A percentile compares a stretch with the other conserved stretches of the same genome.
Conservation (phyloP, 2,888 invertebrate species). For the Xanthia togata region DNA sequence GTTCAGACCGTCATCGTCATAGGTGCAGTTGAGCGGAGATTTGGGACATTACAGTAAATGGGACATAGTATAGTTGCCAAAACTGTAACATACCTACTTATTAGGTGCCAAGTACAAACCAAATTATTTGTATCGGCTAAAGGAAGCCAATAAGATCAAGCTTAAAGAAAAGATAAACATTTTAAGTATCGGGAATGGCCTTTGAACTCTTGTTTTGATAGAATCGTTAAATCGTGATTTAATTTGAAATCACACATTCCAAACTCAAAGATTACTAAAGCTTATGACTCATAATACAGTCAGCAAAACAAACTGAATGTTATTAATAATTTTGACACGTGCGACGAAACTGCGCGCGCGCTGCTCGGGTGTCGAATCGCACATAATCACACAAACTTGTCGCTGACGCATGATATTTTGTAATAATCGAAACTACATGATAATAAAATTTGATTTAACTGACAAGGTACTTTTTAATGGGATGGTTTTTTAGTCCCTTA, state of each 20-base stretch:
- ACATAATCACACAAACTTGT: conserved; percentile 36
- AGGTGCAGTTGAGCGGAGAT: not conserved
- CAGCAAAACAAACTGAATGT: conserved; percentile 34
- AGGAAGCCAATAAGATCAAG: not conserved
- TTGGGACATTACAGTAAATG: not conserved
- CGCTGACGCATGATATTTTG: conserved; percentile 45
- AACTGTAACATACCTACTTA: not conserved
- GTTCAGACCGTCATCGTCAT: not conserved
- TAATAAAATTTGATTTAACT: conserved; percentile 26
- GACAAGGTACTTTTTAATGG: not conserved
- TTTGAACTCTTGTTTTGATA: not conserved
- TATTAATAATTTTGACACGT: conserved; percentile 52
- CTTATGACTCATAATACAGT: conserved; percentile 25
- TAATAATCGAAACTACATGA: conserved; percentile 25
- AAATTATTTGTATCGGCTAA: not conserved
- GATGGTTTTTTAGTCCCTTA: not conserved
- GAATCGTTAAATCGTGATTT: not conserved
- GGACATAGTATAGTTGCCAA: not conserved
- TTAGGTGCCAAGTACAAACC: not conserved
- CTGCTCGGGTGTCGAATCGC: conserved; percentile 41
- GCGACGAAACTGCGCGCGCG: conserved; percentile 36
- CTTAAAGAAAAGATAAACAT: too few species aligned
- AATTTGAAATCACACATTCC: conserved; percentile 11
- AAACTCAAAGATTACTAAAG: conserved; percentile 18
- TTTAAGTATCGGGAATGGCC: not conserved